Evolutionary conservation across 2,113 vertebrate genomes (phyloP), one percentile per base, ranked within the genome.

Genomic region (Eulacestoma nigropectus): DNA sequence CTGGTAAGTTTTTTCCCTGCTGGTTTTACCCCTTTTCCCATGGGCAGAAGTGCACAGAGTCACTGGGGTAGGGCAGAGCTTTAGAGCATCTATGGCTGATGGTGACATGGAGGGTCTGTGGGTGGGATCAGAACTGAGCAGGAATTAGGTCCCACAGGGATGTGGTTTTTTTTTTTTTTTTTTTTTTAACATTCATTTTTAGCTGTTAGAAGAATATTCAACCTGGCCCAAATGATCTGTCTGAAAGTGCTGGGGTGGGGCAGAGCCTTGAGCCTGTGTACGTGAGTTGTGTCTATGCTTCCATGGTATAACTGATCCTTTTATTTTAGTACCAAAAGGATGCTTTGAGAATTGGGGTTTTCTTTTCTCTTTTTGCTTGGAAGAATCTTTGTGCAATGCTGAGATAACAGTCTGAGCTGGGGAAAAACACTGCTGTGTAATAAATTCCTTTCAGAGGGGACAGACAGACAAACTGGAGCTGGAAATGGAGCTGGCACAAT

Each of bases 141-240:
- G 47, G 49, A 64, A 46, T 55, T 50, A 0, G 1, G 1, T 41
- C 26, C n/a, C 42, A 32, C 10, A 18, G 11, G 12, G 19, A 8
- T 32, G 37, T 49, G 35, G 18, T 53, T 62, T 16, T 32, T 26
- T 9, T 8, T 11, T 35, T 67, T 27, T 13, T 18, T 42, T 42
- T 16, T 59, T 41, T 67, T 27, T 16, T 16, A 63, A 26, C 17
- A 6, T 2, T 60, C 22, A 23, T 67, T 88, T 72, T 83, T 41
- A 30, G 19, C 33, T 50, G 29, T 55, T 67, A 9, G 69, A 78
- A 41, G 50, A 37, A 46, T 17, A 37, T 69, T 73, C 55, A 29
- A 47, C 53, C n/a, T 56, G 55, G 14, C 23, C 7, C 6, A 75
- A 21, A 2, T 47, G n/a, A 42, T 63, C 11, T 47, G 29, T 41